These are phyloP conservation scores for Tautogolabrus adspersus DNA, from an alignment of 2,113 vertebrate species.

Conservation along the genomic window DNA sequence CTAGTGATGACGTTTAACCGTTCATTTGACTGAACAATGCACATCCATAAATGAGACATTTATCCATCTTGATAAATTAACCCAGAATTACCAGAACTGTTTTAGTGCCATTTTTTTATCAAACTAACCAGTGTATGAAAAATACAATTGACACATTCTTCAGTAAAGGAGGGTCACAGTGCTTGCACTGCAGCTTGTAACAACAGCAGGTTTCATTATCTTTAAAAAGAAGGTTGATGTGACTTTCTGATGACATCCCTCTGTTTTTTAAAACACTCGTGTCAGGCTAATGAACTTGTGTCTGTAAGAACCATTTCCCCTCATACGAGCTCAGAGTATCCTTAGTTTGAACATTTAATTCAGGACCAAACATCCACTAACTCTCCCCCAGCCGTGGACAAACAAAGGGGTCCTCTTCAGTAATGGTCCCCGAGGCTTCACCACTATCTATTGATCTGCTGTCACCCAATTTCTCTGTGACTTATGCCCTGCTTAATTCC, in stretches of 20 bases:
- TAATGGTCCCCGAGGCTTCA: slow-evolving; percentile 75
- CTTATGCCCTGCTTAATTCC: slow-evolving; percentile 81
- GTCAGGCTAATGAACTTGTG: slow-evolving; percentile 41
- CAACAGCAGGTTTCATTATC: not conserved
- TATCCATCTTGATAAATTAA: too few species aligned
- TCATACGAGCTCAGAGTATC: slow-evolving; percentile 38
- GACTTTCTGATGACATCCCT: slow-evolving; percentile 27
- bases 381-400: slow-evolving; percentile 55
- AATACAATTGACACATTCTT: not conserved
- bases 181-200: not conserved
- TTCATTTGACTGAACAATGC: too few species aligned
- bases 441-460: slow-evolving; percentile 81
- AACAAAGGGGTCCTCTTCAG: slow-evolving; percentile 80
- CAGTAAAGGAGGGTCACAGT: not conserved
- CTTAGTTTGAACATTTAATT: slow-evolving; percentile 59
- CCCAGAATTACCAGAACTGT: not conserved
- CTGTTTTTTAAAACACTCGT: not conserved
- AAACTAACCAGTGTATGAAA: too few species aligned
- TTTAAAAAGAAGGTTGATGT: not conserved
- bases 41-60: too few species aligned
- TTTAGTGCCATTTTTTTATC: too few species aligned
- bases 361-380: slow-evolving; percentile 43
- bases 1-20: too few species aligned
- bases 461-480: slow-evolving; percentile 80
- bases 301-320: slow-evolving; percentile 14